Evolutionary conservation across 2,113 vertebrate genomes (phyloP).

Genomic region (Epinephelus cyanopodus): DNA sequence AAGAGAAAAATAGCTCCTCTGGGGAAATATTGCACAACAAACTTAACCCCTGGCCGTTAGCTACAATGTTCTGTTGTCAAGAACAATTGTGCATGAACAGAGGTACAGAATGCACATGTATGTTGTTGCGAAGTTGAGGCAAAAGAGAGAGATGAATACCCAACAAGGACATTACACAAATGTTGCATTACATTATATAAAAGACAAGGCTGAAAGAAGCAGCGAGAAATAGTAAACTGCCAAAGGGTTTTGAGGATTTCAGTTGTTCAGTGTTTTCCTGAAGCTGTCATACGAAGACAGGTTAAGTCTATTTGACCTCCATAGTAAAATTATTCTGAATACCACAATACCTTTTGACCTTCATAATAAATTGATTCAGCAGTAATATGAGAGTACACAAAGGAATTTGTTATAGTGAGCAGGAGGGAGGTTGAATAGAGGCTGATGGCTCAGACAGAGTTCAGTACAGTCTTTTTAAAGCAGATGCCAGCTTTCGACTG

Average conservation of each 20-base stretch:
- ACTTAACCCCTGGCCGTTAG: conserved; percentile 56
- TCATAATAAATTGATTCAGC: conserved; percentile 36
- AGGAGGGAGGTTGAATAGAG: conserved; percentile 24
- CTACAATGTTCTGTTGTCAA: background rate
- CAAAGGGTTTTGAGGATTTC: conserved; percentile 22
- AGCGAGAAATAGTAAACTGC: background rate
- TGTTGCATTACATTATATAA: background rate
- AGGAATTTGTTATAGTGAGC: conserved; percentile 13
- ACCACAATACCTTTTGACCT: conserved; percentile 40
- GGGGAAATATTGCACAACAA: conserved; percentile 72
- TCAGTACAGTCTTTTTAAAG: conserved; percentile 10
- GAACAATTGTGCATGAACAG: background rate
- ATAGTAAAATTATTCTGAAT: conserved; percentile 10
- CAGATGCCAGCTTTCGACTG: background rate
- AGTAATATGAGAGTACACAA: conserved; percentile 28
- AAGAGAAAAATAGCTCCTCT: conserved; percentile 50
- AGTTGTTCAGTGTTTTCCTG: background rate
- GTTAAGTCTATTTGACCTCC: conserved; percentile 4
- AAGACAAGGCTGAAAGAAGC: background rate
- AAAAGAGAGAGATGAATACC: conserved; percentile 2
- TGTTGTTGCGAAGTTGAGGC: background rate
- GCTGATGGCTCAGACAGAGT: background rate
- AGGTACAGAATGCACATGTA: background rate
- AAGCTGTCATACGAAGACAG: background rate
- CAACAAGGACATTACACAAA: background rate